Base-by-base conservation (phyloP, 2,888 invertebrate genomes). In the Andrena marginata region DNA sequence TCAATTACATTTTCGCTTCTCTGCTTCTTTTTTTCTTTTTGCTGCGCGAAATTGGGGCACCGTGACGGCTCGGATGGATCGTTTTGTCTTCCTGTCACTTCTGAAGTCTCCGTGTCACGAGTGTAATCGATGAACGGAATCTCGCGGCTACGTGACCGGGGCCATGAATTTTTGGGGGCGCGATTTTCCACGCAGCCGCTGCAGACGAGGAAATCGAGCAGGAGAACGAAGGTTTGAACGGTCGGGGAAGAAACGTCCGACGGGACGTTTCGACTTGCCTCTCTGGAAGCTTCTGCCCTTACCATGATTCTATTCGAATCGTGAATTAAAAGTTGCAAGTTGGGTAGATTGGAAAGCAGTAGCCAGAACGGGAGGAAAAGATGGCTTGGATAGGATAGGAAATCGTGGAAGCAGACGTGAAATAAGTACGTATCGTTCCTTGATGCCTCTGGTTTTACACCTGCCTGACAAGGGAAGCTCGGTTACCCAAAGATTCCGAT, bases 1-100 rank as follows among this genome's bases (percentile, higher is more conserved):
- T 72, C 64, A 54, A 63, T 64, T 54, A 26, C 35, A 16, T 26
- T 54, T 42, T 35, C 31, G 1, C 48, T 48, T 26, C 5, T 7
- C 13, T 20, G 0, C 13, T 67, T 8, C 8, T 49, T 67, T 10
- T 10, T 62, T 62, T 60, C 1, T 62, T 62, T 59, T 16, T 2
- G 7, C 13, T 20, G 4, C 35, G 42, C 13, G 42, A 63, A 35
- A 63, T 42, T 20, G 42, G 42, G 63, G 10, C 26, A 42, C 13
- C 16, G 6, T 23, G 63, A 23, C 63, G 33, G 23, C 10, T 13
- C 63, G 35, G 23, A 33, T 7, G 20, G 16, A 42, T 35, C 42
- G 63, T 42, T 63, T 42, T 23, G 23, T 63, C 23, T 42, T 63
- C 20, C n/a, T 8, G 42, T 42, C 42, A 23, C 63, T 63, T 42